Conservation (phyloP, 2,113 vertebrate species). For the Saimiri boliviensis region DNA sequence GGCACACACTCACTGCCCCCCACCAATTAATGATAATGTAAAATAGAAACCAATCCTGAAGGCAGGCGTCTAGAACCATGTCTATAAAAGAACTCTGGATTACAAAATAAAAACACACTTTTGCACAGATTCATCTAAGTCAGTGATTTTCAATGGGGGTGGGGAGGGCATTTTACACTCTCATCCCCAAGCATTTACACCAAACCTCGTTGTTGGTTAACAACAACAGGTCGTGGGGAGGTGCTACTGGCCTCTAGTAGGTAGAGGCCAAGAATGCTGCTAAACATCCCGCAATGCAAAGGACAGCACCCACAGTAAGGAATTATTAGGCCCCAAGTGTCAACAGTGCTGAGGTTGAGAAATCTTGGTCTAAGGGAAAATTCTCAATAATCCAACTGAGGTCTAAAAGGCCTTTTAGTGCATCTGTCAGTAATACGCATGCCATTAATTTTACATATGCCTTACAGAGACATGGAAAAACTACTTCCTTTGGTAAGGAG, state of each 20-base stretch:
- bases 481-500: neutral
- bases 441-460: neutral
- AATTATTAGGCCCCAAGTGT: neutral
- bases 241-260: neutral
- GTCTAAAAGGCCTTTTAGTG: neutral
- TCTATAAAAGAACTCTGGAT: neutral
- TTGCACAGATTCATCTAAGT: neutral
- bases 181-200: too few relatives aligned
- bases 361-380: neutral
- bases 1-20: too few relatives aligned
- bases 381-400: neutral
- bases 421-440: neutral
- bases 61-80: neutral
- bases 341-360: neutral
- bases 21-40: neutral
- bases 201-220: neutral
- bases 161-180: neutral
- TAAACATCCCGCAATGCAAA: neutral
- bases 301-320: too few relatives aligned
- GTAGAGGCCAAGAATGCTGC: neutral
- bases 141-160: neutral
- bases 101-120: neutral
- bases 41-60: conserved; percentile 1
- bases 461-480: neutral
- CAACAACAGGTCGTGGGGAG: neutral